Percentiles rank a stretch among this genome's conserved stretches.
Conservation (phyloP, 2,113 vertebrate species). For the Xenopus laevis region DNA sequence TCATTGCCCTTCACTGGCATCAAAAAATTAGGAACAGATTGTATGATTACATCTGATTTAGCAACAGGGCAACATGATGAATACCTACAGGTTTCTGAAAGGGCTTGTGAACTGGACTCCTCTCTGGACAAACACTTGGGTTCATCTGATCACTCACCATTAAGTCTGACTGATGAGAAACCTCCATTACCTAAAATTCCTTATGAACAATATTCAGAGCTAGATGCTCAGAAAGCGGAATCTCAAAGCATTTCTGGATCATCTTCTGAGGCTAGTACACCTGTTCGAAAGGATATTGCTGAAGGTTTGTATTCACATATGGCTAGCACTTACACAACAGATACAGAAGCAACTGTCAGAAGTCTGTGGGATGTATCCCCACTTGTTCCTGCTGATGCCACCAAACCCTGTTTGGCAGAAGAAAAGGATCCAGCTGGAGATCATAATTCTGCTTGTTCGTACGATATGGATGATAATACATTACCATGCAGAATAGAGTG, state of each 20-base stretch:
- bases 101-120: constrained; percentile 64
- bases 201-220: constrained; percentile 47
- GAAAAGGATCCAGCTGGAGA: constrained; percentile 72
- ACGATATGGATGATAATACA: constrained; percentile 59
- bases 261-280: constrained; percentile 63
- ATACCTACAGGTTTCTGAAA: constrained; percentile 87
- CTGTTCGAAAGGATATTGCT: constrained; percentile 52
- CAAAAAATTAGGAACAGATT: constrained; percentile 62
- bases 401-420: constrained; percentile 67
- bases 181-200: constrained; percentile 58
- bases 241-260: constrained; percentile 61
- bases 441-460: constrained; percentile 54
- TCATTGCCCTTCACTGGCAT: constrained; percentile 76
- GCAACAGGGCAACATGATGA: constrained; percentile 70
- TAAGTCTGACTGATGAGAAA: constrained; percentile 64
- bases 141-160: constrained; percentile 6
- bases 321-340: constrained; percentile 41
- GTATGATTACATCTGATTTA: constrained; percentile 55
- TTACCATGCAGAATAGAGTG: constrained; percentile 63
- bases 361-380: constrained; percentile 72
- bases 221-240: constrained; percentile 54
- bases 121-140: constrained; percentile 71
- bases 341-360: constrained; percentile 49
- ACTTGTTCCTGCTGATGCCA: constrained; percentile 65
- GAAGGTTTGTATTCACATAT: constrained; percentile 56